Evolutionary conservation across 2,888 invertebrate species (phyloP).

Genomic region (Nematopogon swammerdamellus): DNA sequence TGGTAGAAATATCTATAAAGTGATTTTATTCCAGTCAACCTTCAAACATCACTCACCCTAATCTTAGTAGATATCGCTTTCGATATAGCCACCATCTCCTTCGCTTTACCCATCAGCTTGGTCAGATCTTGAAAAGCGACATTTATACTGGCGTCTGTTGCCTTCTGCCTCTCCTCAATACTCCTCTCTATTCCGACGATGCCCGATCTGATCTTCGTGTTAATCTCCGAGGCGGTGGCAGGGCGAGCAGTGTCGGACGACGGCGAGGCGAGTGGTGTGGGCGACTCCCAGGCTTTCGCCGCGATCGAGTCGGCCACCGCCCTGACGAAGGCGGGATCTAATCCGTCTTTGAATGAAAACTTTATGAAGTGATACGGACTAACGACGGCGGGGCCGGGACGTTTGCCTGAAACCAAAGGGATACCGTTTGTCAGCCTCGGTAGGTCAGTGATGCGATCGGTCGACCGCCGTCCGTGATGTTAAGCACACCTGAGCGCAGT

Average conservation of each 20-base stretch:
- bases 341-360: constrained; percentile 83
- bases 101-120: constrained; percentile 93
- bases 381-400: constrained; percentile 70
- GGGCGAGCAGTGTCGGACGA: constrained; percentile 16
- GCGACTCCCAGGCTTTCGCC: constrained; percentile 62
- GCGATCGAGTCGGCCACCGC: constrained; percentile 62
- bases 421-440: too few relatives aligned
- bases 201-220: constrained; percentile 75
- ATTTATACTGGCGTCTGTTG: constrained; percentile 87
- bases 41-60: constrained; percentile 45
- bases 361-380: constrained; percentile 75
- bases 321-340: constrained; percentile 61
- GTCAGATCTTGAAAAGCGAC: constrained; percentile 94
- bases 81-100: constrained; percentile 94
- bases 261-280: constrained; percentile 16
- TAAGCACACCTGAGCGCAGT: too few relatives aligned
- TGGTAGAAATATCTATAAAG: too few relatives aligned
- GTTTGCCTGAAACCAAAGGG: constrained; percentile 45
- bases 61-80: constrained; percentile 92
- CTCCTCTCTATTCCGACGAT: constrained; percentile 95
- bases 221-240: constrained; percentile 19
- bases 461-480: too few relatives aligned
- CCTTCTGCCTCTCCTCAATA: constrained; percentile 85
- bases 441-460: too few relatives aligned
- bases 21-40: too few relatives aligned